Evolutionary conservation across 2,113 vertebrate genomes (phyloP), one percentile per base, ranked within the genome.

Genomic region (Vulpes vulpes): DNA sequence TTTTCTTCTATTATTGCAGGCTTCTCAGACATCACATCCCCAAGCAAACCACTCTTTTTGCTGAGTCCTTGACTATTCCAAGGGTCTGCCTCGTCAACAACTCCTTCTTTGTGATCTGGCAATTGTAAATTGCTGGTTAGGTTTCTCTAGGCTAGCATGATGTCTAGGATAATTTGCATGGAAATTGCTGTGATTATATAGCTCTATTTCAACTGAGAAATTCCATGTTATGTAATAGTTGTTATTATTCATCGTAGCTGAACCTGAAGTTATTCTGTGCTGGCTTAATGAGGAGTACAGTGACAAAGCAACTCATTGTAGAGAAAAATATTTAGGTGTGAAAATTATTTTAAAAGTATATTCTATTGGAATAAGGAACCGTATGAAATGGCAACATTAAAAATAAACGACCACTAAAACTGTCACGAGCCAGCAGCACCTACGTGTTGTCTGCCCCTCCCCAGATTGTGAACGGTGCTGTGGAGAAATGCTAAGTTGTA

Each of bases 151-250:
- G 60, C 11, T 64, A 95, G 67, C 89, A 78, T 62, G 11, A 80
- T 20, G 35, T 69, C 60, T 84, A 73, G 32, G 62, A 60, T 95
- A 95, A 94, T 85, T 76, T 93, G 15, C 35, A 90, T 76, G 53
- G 69, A 65, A 81, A 92, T 60, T 12, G 6, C 12, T 30, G 11
- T 89, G 78, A 96, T 89, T 93, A 35, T 60, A 82, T 11, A 86
- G 73, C 62, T 88, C 67, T 86, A 19, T 65, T 97, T 80, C 79
- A 94, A 67, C 12, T 12, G 64, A 95, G 65, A 78, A 73, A 85
- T 65, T 80, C 57, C 3, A 64, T 64, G n/a, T 53, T 53, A 86
- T 32, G 5, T 65, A 73, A 88, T 60, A 60, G 30, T 82, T 82
- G 51, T 30, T 30, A 78, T 92, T 83, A 94, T 79, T 87, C 49